A percentile compares a stretch with the other conserved stretches of the same genome.
These are phyloP conservation scores for Lipophrys pholis DNA, from an alignment of 2,113 vertebrate species.

Conservation along the genomic window DNA sequence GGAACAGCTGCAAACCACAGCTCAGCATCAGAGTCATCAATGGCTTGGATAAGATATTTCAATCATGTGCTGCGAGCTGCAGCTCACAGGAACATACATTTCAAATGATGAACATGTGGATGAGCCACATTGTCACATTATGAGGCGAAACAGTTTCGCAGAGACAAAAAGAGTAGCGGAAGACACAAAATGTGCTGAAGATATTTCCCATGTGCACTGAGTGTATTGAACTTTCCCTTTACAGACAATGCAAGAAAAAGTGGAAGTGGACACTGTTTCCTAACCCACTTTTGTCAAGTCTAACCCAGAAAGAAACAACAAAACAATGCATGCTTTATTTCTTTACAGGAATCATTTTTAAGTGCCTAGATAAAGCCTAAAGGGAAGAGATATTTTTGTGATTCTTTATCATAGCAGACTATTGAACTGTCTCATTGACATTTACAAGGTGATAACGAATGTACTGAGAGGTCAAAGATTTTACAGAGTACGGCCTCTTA, in stretches of 20 bases:
- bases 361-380: constrained; percentile 91
- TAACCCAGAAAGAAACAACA: constrained; percentile 52
- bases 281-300: constrained; percentile 81
- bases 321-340: constrained; percentile 88
- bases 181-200: not conserved
- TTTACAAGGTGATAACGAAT: constrained; percentile 56
- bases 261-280: constrained; percentile 82
- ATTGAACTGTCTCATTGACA: constrained; percentile 29
- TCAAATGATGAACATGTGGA: not conserved
- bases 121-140: not conserved
- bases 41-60: not conserved
- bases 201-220: constrained; percentile 23
- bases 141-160: constrained; percentile 15
- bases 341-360: constrained; percentile 86
- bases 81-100: constrained; percentile 7
- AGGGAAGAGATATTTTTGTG: constrained; percentile 79
- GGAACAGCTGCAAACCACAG: not conserved
- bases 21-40: not conserved
- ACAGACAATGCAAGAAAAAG: constrained; percentile 62
- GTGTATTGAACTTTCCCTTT: constrained; percentile 17
- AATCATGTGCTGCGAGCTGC: not conserved
- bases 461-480: constrained; percentile 42
- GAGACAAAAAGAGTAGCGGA: not conserved
- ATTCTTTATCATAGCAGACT: constrained; percentile 82
- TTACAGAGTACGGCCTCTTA: constrained; percentile 52